phyloP scores from a whole-genome alignment of 2,113 vertebrate species.

The Panthera tigris region DNA sequence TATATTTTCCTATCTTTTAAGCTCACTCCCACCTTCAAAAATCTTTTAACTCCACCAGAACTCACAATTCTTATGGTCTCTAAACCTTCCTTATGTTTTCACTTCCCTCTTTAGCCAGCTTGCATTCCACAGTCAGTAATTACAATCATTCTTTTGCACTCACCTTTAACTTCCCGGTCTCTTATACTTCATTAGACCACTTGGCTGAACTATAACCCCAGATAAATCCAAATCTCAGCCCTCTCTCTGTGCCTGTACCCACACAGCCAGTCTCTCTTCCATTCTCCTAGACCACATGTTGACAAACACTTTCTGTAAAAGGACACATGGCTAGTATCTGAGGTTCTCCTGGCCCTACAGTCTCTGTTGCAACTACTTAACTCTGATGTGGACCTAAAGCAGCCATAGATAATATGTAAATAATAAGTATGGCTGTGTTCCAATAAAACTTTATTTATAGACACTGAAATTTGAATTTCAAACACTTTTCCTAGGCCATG shows the following conservation, averaged over 20 bases:
- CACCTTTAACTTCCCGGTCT: background rate
- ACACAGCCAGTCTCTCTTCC: background rate
- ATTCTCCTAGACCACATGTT: background rate
- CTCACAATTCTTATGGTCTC: background rate
- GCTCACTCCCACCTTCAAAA: background rate
- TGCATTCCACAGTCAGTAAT: background rate
- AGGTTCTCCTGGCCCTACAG: background rate
- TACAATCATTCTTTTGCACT: background rate
- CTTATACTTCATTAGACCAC: background rate
- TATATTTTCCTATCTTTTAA: slow-evolving; percentile 10
- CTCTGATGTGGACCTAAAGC: slow-evolving; percentile 12
- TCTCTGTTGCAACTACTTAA: background rate
- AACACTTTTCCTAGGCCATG: background rate
- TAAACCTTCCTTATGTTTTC: background rate
- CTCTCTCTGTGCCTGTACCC: background rate
- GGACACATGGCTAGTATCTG: background rate
- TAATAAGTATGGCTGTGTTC: background rate
- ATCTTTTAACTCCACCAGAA: background rate
- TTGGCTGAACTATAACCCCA: background rate
- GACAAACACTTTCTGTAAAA: background rate
- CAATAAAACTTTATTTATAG: background rate
- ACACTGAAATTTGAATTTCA: slow-evolving; percentile 20
- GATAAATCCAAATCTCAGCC: background rate
- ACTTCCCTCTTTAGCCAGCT: background rate
- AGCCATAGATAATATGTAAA: background rate